Percentiles rank a stretch among this genome's conserved stretches.
Evolutionary conservation across 1,140 invertebrate genomes (phyloP).

Genomic region (Megalopta genalis): DNA sequence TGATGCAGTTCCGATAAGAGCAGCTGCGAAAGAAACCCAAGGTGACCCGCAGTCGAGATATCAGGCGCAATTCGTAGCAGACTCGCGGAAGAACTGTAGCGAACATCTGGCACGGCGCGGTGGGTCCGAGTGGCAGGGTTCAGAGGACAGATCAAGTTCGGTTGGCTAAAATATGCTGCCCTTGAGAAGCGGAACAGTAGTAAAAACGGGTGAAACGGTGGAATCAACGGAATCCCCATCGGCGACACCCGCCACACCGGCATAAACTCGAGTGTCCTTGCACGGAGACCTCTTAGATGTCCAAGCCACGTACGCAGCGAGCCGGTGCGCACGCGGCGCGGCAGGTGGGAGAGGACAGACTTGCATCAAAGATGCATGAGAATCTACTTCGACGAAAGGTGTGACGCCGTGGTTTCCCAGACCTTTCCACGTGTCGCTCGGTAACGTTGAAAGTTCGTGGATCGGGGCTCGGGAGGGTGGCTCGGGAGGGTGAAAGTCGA

Average conservation of each 20-base stretch:
- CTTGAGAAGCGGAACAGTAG: not conserved
- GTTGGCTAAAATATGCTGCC: not conserved
- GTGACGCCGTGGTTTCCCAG: constrained; percentile 22
- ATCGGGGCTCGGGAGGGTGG: not conserved
- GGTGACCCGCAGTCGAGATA: too few species aligned
- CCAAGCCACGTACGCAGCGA: constrained; percentile 45
- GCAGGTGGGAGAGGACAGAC: not conserved
- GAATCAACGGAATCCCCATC: constrained; percentile 1
- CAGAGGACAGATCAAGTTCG: not conserved
- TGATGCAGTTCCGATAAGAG: too few species aligned
- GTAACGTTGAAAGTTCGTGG: not conserved
- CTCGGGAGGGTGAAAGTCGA: constrained; percentile 30
- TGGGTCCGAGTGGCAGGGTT: too few species aligned
- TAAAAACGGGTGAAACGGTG: constrained; percentile 9
- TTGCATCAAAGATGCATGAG: constrained; percentile 63
- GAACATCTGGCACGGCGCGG: too few species aligned
- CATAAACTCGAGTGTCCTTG: constrained; percentile 18
- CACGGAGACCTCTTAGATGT: constrained; percentile 40
- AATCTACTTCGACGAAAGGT: constrained; percentile 34
- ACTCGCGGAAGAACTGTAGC: too few species aligned
- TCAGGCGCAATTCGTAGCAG: too few species aligned
- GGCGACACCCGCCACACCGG: not conserved
- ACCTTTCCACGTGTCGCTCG: constrained; percentile 33
- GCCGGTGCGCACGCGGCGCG: not conserved
- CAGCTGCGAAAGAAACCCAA: too few species aligned